phyloP scores from a whole-genome alignment of 2,797 vertebrate species.

The Melanotaenia parkinsoni region DNA sequence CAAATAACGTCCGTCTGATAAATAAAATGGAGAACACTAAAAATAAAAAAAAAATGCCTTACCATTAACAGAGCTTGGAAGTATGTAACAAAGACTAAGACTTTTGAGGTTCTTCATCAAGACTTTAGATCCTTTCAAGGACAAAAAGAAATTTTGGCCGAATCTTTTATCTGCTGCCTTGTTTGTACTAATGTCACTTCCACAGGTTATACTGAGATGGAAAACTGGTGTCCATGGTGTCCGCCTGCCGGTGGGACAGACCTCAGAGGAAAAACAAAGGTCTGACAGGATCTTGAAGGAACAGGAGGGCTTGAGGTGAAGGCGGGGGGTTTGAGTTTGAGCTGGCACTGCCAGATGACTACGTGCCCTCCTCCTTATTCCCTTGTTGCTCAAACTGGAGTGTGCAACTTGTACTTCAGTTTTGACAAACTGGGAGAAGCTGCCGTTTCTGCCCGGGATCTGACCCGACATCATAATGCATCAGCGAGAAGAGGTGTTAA shows the following conservation, averaged over 20 bases:
- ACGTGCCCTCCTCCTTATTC: conserved; percentile 16
- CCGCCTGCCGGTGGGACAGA: conserved; percentile 24
- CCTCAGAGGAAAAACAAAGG: conserved; percentile 11
- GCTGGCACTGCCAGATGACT: conserved; percentile 30
- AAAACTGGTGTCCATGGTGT: conserved; percentile 22
- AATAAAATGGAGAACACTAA: background rate
- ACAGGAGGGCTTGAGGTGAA: conserved; percentile 26
- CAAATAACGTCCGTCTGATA: background rate
- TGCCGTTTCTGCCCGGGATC: conserved; percentile 43
- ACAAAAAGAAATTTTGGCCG: conserved; percentile 1
- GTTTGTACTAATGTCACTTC: conserved; percentile 8
- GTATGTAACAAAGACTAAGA: conserved; percentile 51
- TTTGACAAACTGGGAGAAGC: conserved; percentile 46
- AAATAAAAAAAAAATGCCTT: conserved; percentile 24
- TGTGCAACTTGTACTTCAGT: conserved; percentile 4
- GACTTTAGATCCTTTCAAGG: conserved; percentile 11
- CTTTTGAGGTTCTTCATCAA: conserved; percentile 54
- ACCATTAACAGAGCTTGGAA: conserved; percentile 44
- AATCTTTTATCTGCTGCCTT: conserved; percentile 2
- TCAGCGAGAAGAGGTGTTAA: conserved; percentile 60
- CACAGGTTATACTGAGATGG: conserved; percentile 8
- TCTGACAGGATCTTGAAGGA: conserved; percentile 35
- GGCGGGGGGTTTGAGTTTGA: conserved; percentile 14
- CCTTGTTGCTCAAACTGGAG: conserved; percentile 15
- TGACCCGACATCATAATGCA: conserved; percentile 62